These are phyloP conservation scores for Porites rus DNA, from an alignment of 92 coral and sea anemone genomes.

Conservation along the genomic window DNA sequence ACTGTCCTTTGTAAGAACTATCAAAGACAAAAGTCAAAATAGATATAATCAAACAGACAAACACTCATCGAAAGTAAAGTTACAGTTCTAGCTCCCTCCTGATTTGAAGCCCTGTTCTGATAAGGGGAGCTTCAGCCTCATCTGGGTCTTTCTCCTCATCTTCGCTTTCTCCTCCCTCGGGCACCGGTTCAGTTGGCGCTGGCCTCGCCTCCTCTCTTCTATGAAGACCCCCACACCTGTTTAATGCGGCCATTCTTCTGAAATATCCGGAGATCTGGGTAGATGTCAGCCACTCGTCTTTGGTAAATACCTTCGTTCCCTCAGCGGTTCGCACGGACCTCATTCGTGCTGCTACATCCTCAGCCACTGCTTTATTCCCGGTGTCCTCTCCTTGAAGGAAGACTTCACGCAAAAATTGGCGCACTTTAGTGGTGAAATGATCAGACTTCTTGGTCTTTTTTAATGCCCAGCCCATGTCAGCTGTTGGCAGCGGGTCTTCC, in stretches of 20 bases:
- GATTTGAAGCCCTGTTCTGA: too few relatives aligned
- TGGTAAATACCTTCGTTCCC: not conserved
- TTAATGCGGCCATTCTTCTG: slow-evolving; percentile 1
- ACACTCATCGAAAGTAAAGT: too few relatives aligned
- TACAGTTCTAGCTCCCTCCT: too few relatives aligned
- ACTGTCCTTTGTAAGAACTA: too few relatives aligned
- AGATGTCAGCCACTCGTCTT: too few relatives aligned
- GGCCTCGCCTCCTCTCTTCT: not conserved
- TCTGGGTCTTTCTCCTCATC: slow-evolving; percentile 40
- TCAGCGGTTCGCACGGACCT: not conserved
- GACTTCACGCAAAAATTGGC: slow-evolving; percentile 2
- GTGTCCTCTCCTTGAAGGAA: slow-evolving; percentile 34
- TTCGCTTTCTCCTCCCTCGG: not conserved
- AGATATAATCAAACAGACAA: too few relatives aligned
- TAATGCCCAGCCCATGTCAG: slow-evolving; percentile 12
- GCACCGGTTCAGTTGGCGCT: slow-evolving; percentile 13
- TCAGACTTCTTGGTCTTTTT: slow-evolving; percentile 15
- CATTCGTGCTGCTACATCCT: slow-evolving; percentile 27
- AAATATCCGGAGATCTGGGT: too few relatives aligned
- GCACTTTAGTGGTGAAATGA: slow-evolving; percentile 11
- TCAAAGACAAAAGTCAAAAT: too few relatives aligned
- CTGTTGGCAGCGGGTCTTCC: slow-evolving; percentile 6
- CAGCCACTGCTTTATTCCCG: slow-evolving; percentile 19
- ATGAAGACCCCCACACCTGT: slow-evolving; percentile 13
- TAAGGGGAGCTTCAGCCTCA: slow-evolving; percentile 1